Evolutionary conservation across 2,888 invertebrate genomes (phyloP).

Genomic region (Dysmachus trigonus): DNA sequence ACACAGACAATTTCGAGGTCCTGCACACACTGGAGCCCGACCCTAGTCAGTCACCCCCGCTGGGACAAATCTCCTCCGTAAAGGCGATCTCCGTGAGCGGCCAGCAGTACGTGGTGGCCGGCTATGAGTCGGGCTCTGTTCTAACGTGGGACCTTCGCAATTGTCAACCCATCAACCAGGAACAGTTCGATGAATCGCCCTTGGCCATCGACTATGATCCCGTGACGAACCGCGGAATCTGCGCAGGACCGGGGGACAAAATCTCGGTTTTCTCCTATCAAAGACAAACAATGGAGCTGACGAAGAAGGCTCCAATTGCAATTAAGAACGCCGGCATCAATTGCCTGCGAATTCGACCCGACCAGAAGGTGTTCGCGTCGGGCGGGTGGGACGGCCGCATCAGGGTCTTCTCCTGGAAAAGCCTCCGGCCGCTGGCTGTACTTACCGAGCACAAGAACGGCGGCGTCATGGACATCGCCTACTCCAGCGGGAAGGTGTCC

Average conservation of each 20-base stretch:
- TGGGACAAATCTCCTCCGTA: slow-evolving; percentile 70
- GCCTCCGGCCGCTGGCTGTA: slow-evolving; percentile 75
- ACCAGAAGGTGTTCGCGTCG: slow-evolving; percentile 76
- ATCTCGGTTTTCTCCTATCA: slow-evolving; percentile 59
- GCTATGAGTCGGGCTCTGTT: slow-evolving; percentile 79
- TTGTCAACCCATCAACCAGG: slow-evolving; percentile 63
- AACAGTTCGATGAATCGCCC: slow-evolving; percentile 70
- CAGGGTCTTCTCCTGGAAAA: slow-evolving; percentile 81
- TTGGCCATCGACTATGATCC: slow-evolving; percentile 78
- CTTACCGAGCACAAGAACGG: slow-evolving; percentile 77
- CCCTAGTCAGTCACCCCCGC: slow-evolving; percentile 47
- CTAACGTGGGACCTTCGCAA: slow-evolving; percentile 76
- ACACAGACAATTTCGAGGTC: slow-evolving; percentile 62
- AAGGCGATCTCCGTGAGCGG: slow-evolving; percentile 64
- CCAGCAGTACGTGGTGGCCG: slow-evolving; percentile 71
- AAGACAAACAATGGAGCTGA: slow-evolving; percentile 63
- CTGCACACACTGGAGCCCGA: slow-evolving; percentile 61
- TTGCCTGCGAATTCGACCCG: slow-evolving; percentile 72
- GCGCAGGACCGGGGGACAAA: slow-evolving; percentile 66
- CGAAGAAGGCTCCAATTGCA: slow-evolving; percentile 70
- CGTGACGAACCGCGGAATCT: slow-evolving; percentile 72
- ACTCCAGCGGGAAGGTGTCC: slow-evolving; percentile 72
- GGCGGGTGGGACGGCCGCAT: slow-evolving; percentile 83
- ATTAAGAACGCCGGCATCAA: slow-evolving; percentile 81
- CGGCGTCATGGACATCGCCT: slow-evolving; percentile 77